Evolutionary conservation across 1,140 invertebrate species (phyloP), one percentile per base, ranked within the genome.

Genomic region (Drosophila seguyi): DNA sequence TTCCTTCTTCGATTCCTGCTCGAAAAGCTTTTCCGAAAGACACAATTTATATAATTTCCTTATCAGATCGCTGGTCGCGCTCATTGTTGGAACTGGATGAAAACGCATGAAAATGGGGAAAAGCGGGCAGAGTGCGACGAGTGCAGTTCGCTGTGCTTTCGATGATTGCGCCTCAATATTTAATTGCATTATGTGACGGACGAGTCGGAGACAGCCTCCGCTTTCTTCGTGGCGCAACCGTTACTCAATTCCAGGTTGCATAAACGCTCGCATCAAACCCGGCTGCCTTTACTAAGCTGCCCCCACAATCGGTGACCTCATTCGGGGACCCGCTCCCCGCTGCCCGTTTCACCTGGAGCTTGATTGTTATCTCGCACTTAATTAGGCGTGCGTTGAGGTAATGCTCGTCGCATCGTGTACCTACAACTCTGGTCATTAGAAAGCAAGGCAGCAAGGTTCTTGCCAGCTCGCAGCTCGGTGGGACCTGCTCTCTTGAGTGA

Each of bases 11-110:
- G 38, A 72, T 41, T 13, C 39, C 41, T 20, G 16, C n/a, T 42
- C 68, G 41, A 47, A 73, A 58, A 74, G 69, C 77, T 81, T 69
- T 79, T 86, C 75, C 75, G 59, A 82, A 20, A 52, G 55, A 72
- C 67, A 82, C 75, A 88, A 80, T 87, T 88, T 87, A 87, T 87
- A 83, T 87, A 87, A 87, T 87, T 87, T 87, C 66, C 61, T 88
- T 83, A 87, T 87, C 84, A 83, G 83, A 84, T 85, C 38, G 44
- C 20, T 58, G 36, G 36, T 67, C 31, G 71, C 42, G 60, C 47
- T 52, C 66, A 80, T 83, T 87, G 83, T 88, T 76, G 62, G 61
- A 66, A 67, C 56, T 61, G 59, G 27, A 27, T 60, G 44, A 53
- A 79, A 73, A 55, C 52, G 59, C 83, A 69, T 79, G 71, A 82